A percentile compares a stretch with the other conserved stretches of the same genome.
phyloP scores from a whole-genome alignment of 2,113 vertebrate species.

The Talpa occidentalis region DNA sequence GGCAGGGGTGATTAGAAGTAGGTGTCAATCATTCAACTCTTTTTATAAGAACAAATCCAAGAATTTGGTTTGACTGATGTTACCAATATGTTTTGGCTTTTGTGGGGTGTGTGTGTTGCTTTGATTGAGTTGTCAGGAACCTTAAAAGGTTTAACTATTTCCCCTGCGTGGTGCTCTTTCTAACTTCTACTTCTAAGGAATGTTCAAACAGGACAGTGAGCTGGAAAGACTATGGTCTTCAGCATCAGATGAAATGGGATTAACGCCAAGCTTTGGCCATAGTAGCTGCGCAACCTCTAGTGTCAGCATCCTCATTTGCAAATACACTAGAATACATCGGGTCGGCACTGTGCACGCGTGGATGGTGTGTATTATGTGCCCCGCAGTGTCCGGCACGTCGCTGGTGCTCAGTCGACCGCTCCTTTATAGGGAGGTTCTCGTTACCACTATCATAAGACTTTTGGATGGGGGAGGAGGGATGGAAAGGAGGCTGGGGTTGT shows the following conservation, averaged over 20 bases:
- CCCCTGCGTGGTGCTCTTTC: not conserved
- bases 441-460: not conserved
- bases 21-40: not conserved
- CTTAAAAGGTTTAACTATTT: not conserved
- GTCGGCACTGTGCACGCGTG: not conserved
- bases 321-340: not conserved
- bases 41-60: not conserved
- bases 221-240: not conserved
- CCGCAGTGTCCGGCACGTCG: not conserved
- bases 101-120: not conserved
- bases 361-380: not conserved
- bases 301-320: not conserved
- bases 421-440: not conserved
- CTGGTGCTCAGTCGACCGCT: not conserved
- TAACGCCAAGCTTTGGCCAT: not conserved
- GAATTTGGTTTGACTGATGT: not conserved
- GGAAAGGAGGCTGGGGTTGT: not conserved
- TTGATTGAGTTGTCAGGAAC: slow-evolving; percentile 21
- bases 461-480: not conserved
- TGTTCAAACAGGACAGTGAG: not conserved
- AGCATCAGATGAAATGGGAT: not conserved
- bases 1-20: not conserved
- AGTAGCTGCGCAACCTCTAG: not conserved
- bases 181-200: not conserved
- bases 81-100: not conserved